Evolutionary conservation across 37 sponge, comb jelly and placozoan genomes (phyloP), one percentile per base, ranked within the genome.

Genomic region (Haliclona indistincta): DNA sequence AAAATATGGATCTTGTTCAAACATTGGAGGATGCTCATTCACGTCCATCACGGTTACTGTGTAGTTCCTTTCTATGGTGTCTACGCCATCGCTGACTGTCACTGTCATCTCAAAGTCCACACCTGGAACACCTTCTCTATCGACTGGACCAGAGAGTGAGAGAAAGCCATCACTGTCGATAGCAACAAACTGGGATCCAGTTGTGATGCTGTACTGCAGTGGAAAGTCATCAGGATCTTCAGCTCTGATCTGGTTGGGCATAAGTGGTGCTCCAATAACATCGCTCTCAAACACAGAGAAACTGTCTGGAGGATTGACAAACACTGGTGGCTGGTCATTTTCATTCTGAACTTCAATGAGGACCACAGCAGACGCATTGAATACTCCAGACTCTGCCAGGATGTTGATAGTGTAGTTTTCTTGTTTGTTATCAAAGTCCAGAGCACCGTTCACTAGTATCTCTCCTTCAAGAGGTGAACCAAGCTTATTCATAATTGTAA

Each of bases 131-230:
- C 42, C 38, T 45, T 76, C 78, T 35, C 88, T 64, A 49, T 76
- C 53, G 60, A 87, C 75, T 1, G 52, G 56, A 26, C 53, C 40
- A 4, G 52, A 54, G 5, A 71, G 63, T 51, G 47, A 36, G 11
- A 87, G 56, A 26, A 25, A 37, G 4, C 88, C 88, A n/a, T 81
- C 76, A 1, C 6, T 35, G 35, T 87, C 41, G 36, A 87, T 87
- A 10, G 35, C 56, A 58, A 87, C 55, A 30, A 79, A 42, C 4
- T 38, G 30, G 15, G 64, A 30, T 19, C 67, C 86, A 45, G 11
- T 39, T 45, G 26, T 26, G 41, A 85, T 70, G 23, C 38, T 28
- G 47, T 78, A 85, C 3, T 23, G 0, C 1, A 85, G 53, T 4
- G 67, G 43, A 6, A 85, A 73, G 28, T 36, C 61, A 34, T 85